Conservation (phyloP, 2,888 invertebrate species). For the Mesopsocus fuscifrons region DNA sequence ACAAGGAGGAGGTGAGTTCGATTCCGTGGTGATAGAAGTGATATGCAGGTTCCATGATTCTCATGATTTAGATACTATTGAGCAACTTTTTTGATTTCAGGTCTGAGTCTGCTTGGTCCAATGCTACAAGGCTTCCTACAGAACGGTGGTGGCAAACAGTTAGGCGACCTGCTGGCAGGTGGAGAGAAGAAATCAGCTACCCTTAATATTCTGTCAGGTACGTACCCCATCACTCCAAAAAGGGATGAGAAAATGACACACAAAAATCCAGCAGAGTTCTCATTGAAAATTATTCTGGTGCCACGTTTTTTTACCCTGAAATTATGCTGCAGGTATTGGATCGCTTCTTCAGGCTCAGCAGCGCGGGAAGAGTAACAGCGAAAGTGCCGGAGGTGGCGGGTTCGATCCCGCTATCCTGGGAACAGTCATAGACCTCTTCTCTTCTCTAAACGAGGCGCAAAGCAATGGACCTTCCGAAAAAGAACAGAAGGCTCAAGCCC, state of each 20-base stretch:
- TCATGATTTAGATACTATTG: no score
- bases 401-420: slow-evolving; percentile 36
- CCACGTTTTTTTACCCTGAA: no score
- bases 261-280: no score
- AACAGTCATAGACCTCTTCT: slow-evolving; percentile 36
- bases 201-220: slow-evolving; percentile 23
- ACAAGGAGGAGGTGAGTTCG: slow-evolving; percentile 18
- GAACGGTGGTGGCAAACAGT: slow-evolving; percentile 39
- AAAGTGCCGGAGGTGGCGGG: slow-evolving; percentile 21
- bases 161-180: slow-evolving; percentile 19
- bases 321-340: no score
- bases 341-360: no score
- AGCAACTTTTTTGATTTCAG: slow-evolving; percentile 11
- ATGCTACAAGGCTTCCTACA: slow-evolving; percentile 49
- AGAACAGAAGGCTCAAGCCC: slow-evolving; percentile 14
- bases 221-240: slow-evolving; percentile 22
- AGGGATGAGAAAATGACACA: no score
- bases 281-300: no score
- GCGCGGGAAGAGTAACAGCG: no score
- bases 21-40: neutral
- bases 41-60: no score
- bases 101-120: slow-evolving; percentile 35
- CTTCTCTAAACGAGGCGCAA: slow-evolving; percentile 19
- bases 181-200: slow-evolving; percentile 18
- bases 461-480: slow-evolving; percentile 16